Evolutionary conservation across 2,888 invertebrate genomes (phyloP).

Genomic region (Acanthococcus lagerstroemiae): DNA sequence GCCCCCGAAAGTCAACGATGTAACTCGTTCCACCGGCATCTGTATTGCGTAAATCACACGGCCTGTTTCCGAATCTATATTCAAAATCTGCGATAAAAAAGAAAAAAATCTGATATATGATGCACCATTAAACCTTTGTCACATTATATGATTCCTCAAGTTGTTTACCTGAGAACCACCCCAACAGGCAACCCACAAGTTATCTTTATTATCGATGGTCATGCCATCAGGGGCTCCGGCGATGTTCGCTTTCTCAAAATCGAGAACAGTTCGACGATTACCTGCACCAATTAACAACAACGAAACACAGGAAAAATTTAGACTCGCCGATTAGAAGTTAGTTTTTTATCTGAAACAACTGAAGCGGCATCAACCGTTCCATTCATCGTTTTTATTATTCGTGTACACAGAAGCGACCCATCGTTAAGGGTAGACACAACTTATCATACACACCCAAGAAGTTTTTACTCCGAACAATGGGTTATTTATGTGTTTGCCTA

Average conservation of each 20-base stretch:
- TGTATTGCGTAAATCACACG: constrained; percentile 49
- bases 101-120: neutral
- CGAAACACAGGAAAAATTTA: neutral
- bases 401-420: too few relatives aligned
- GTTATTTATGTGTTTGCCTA: too few relatives aligned
- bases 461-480: too few relatives aligned
- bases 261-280: constrained; percentile 39
- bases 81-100: constrained; percentile 47
- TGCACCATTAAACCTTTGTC: neutral
- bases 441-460: too few relatives aligned
- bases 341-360: too few relatives aligned
- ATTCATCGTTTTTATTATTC: too few relatives aligned
- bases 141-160: neutral
- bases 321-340: too few relatives aligned
- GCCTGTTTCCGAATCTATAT: constrained; percentile 49
- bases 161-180: constrained; percentile 35
- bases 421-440: too few relatives aligned
- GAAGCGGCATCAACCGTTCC: too few relatives aligned
- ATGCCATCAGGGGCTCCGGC: constrained; percentile 42
- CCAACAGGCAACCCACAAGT: constrained; percentile 41
- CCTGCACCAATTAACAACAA: constrained; percentile 33
- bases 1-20: constrained; percentile 63
- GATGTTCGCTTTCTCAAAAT: constrained; percentile 38
- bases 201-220: constrained; percentile 45
- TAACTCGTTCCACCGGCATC: constrained; percentile 52